Base-by-base conservation (phyloP, 2,888 invertebrate species). In the Pristionchus fissidentatus region DNA sequence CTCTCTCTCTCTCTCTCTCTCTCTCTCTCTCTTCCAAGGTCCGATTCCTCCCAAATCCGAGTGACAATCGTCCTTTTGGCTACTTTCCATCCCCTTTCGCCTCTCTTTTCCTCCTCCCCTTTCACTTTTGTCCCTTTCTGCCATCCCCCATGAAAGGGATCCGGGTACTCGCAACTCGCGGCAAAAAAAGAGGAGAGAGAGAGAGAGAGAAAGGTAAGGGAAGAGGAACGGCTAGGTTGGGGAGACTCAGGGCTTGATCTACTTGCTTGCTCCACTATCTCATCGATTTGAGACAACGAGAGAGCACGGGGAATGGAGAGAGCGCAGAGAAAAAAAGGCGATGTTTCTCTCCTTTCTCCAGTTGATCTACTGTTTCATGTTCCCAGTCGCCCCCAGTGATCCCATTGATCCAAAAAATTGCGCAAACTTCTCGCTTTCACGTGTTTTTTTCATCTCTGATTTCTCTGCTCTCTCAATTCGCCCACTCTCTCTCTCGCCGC, bases 141-240 rank as follows among this genome's bases (percentile, higher is more conserved):
- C 57, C 41, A 8, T 60, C 62, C 19, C 29, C 26, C 62, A 75
- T 75, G 75, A 75, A 75, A 29, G 75, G 19, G 43, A 75, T 75
- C 43, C 75, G 75, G 46, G 46, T 41, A 38, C 5, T 15, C 13
- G 5, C 22, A 8, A 8, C 66, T 35, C 29, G 3, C 3, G 26
- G 62, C 29, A 62, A 29, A 19, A 15, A 32, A 29, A 29, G 62
- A 62, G 13, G 29, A 29, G 5, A 32, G 62, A 62, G 62, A 15
- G 62, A 62, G 62, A 35, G 62, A 62, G 62, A 60, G 60, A 60
- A 26, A 60, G 60, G 60, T 7, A 60, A n/a, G 26, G 60, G 60
- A n/a, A 19, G 10, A 60, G 60, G 49, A 49, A 60, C n/a, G 26
- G n/a, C 13, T 7, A 60, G n/a, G 46, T 46, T 46, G 46, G 46